Conservation (phyloP, 2,797 vertebrate genomes). For the Heteromormyrus szaboi region DNA sequence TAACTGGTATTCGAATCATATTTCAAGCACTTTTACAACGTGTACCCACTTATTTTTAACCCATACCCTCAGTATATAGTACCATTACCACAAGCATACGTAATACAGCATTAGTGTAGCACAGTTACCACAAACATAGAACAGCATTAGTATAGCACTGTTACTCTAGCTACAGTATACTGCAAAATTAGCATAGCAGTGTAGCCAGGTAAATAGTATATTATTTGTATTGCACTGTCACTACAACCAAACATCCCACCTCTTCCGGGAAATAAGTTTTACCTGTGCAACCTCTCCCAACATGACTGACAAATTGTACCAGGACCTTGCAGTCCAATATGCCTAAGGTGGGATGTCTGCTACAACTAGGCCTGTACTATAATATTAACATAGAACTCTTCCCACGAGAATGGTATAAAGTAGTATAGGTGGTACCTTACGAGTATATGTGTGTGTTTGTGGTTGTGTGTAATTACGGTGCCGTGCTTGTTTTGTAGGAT, state of each 20-base stretch:
- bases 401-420: neutral
- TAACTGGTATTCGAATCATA: neutral
- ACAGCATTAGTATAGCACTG: neutral
- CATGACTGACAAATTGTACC: neutral
- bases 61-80: neutral
- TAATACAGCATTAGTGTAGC: neutral
- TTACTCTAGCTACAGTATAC: neutral
- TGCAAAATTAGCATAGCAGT: neutral
- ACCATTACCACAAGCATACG: neutral
- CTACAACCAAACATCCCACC: neutral
- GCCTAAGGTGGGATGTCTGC: neutral
- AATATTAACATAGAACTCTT: neutral
- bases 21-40: neutral
- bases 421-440: slow-evolving; percentile 5
- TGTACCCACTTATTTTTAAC: neutral
- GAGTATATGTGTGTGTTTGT: neutral
- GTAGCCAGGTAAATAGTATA: neutral
- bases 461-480: slow-evolving; percentile 31
- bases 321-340: neutral
- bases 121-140: neutral
- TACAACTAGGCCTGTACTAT: neutral
- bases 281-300: neutral
- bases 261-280: neutral
- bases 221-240: neutral
- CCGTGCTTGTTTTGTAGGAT: slow-evolving; percentile 42